Conservation (phyloP, 1,140 invertebrate genomes). For the Drosophila littoralis region DNA sequence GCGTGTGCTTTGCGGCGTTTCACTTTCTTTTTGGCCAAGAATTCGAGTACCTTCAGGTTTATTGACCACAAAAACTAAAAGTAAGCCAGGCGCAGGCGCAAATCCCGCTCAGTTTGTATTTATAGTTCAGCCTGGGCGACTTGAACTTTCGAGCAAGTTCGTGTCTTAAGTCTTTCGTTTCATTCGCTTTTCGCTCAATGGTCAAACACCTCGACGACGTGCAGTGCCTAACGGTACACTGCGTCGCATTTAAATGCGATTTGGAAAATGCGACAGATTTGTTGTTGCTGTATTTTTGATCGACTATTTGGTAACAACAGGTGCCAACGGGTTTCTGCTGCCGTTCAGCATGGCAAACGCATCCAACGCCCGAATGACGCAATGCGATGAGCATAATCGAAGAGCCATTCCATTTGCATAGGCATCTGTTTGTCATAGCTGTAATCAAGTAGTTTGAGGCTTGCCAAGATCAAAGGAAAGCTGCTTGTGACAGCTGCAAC, state of each 20-base stretch:
- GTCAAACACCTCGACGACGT: conserved; percentile 38
- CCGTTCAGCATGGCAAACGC: conserved; percentile 22
- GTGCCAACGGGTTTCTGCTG: conserved; percentile 19
- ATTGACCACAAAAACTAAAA: conserved; percentile 54
- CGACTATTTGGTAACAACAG: conserved; percentile 61
- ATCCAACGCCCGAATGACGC: conserved; percentile 44
- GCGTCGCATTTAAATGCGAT: conserved; percentile 64
- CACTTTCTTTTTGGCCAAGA: conserved; percentile 78
- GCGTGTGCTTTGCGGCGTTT: conserved; percentile 45
- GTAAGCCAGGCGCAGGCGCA: conserved; percentile 41
- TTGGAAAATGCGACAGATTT: conserved; percentile 19
- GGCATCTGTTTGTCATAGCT: not conserved
- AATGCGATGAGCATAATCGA: conserved; percentile 22
- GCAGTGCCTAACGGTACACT: conserved; percentile 21
- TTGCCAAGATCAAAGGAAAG: conserved; percentile 31
- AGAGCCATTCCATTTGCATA: conserved; percentile 26
- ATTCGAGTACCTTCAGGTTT: conserved; percentile 62
- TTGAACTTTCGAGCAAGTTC: conserved; percentile 63
- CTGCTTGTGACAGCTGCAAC: conserved; percentile 21
- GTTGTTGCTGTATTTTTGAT: conserved; percentile 21
- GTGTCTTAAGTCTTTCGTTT: conserved; percentile 73
- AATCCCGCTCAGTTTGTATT: not conserved
- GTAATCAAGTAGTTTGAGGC: not conserved
- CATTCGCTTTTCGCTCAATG: conserved; percentile 9
- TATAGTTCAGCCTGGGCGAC: not conserved